Conservation (phyloP, 2,797 vertebrate genomes). For the Falco berigora region DNA sequence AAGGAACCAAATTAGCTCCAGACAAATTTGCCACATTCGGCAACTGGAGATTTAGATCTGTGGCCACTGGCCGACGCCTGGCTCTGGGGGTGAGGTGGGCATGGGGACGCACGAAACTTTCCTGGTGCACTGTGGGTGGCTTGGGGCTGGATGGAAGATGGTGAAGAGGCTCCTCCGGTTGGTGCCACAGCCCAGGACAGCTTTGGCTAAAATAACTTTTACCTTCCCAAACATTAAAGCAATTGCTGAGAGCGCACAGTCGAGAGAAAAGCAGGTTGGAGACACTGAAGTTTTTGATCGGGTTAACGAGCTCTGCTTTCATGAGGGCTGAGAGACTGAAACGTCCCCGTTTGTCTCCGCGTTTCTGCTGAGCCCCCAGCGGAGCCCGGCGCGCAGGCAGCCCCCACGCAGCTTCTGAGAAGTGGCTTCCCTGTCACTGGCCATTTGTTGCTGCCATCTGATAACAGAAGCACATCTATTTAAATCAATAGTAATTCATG, state of each 20-base stretch:
- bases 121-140: not conserved
- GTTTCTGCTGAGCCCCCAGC: not conserved
- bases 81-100: not conserved
- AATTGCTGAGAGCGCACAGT: not conserved
- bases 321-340: not conserved
- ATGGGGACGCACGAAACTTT: fast-evolving
- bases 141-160: not conserved
- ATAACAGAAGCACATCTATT: not conserved
- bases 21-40: not conserved
- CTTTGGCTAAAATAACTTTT: not conserved
- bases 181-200: not conserved
- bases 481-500: not conserved
- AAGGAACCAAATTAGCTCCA: not conserved
- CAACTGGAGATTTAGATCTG: not conserved
- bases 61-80: not conserved
- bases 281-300: not conserved
- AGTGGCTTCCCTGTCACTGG: fast-evolving
- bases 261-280: not conserved
- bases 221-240: not conserved
- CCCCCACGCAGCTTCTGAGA: not conserved
- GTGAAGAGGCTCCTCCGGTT: not conserved
- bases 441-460: not conserved
- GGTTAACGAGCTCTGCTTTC: not conserved
- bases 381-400: not conserved
- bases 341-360: not conserved